These are phyloP conservation scores for Drosophila equinoxialis DNA, from an alignment of 1,140 invertebrate species.

Conservation along the genomic window DNA sequence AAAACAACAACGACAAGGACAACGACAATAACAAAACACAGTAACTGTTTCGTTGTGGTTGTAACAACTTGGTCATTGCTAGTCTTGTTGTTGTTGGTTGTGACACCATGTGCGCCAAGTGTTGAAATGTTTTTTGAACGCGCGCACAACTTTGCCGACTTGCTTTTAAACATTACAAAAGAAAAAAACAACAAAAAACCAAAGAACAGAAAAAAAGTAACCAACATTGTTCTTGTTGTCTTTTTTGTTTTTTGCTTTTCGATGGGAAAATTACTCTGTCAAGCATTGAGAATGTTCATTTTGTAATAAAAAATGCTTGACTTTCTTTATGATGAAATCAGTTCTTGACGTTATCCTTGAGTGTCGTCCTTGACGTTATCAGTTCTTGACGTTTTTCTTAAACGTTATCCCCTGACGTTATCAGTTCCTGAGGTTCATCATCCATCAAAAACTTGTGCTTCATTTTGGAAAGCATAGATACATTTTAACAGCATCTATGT, in stretches of 20 bases:
- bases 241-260: neutral
- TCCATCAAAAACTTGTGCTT: no score
- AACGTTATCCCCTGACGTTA: neutral
- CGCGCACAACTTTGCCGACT: constrained; percentile 72
- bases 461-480: no score
- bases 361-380: neutral
- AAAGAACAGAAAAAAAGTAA: neutral
- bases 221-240: constrained; percentile 8
- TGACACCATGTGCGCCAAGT: constrained; percentile 78
- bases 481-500: no score
- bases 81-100: constrained; percentile 44
- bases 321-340: neutral
- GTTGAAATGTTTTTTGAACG: constrained; percentile 74
- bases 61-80: constrained; percentile 46
- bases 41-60: constrained; percentile 44
- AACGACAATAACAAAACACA: constrained; percentile 12
- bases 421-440: neutral
- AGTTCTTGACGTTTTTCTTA: neutral
- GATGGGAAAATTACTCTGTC: constrained; percentile 33
- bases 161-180: constrained; percentile 58
- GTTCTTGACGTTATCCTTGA: neutral
- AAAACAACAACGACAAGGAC: constrained; percentile 13
- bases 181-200: neutral
- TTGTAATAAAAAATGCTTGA: constrained; percentile 12
- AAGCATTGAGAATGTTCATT: neutral